Evolutionary conservation across 1,140 invertebrate species (phyloP).

Genomic region (Caerostris darwini): DNA sequence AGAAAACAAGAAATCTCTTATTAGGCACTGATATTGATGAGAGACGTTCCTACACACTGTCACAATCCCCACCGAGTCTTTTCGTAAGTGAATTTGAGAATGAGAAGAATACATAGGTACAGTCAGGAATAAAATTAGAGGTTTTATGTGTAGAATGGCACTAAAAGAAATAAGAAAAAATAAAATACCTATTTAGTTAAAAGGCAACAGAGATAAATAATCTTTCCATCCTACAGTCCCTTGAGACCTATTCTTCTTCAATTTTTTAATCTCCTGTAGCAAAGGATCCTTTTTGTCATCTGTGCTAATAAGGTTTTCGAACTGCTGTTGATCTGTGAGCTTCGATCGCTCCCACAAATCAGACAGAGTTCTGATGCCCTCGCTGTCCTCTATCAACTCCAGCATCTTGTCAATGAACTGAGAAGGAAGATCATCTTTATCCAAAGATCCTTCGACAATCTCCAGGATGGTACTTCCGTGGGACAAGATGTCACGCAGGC

Average conservation of each 20-base stretch:
- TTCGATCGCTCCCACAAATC: background rate
- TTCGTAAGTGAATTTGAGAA: no score
- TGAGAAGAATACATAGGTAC: no score
- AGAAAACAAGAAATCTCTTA: no score
- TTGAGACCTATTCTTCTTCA: background rate
- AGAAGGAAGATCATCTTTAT: constrained; percentile 19
- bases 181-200: background rate
- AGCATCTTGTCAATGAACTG: constrained; percentile 46
- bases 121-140: no score
- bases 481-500: background rate
- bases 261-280: background rate
- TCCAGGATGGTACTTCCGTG: constrained; percentile 26
- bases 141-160: no score
- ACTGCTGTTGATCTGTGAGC: background rate
- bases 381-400: constrained; percentile 35
- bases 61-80: no score
- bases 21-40: no score
- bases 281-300: background rate
- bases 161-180: no score
- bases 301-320: background rate
- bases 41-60: no score
- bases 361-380: background rate
- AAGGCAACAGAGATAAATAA: background rate
- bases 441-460: background rate
- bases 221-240: background rate